phyloP scores from a whole-genome alignment of 2,113 vertebrate species.

The Amblyopsis rosae region DNA sequence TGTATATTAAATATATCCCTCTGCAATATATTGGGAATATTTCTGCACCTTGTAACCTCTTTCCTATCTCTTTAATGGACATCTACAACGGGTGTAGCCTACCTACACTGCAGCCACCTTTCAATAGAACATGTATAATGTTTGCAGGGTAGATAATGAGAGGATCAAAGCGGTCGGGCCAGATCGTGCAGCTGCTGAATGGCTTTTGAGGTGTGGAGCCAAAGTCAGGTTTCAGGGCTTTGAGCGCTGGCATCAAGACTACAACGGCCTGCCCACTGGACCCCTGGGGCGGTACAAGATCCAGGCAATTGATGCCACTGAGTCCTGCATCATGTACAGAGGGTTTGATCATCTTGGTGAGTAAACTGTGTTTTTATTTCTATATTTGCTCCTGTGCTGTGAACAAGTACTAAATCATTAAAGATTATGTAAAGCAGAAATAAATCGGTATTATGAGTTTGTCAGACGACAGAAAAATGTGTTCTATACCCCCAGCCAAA shows the following conservation, averaged over 20 bases:
- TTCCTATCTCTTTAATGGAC: too few relatives aligned
- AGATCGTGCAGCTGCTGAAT: conserved; percentile 90
- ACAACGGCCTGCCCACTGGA: conserved; percentile 88
- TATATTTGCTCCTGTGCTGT: background rate
- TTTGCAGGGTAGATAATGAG: conserved; percentile 88
- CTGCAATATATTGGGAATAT: too few relatives aligned
- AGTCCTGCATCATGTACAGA: conserved; percentile 93
- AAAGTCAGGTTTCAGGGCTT: conserved; percentile 85
- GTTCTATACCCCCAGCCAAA: too few relatives aligned
- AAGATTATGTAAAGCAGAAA: too few relatives aligned
- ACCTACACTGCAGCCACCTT: background rate
- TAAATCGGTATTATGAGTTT: too few relatives aligned
- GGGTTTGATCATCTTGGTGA: conserved; percentile 94
- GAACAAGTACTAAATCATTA: too few relatives aligned
- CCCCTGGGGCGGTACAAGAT: conserved; percentile 86
- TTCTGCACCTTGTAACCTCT: too few relatives aligned
- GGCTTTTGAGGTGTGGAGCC: conserved; percentile 93
- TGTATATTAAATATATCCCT: too few relatives aligned
- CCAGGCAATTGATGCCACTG: conserved; percentile 88
- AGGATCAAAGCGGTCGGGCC: conserved; percentile 87
- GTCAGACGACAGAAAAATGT: too few relatives aligned
- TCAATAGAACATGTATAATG: background rate
- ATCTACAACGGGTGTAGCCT: too few relatives aligned
- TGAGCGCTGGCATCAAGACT: conserved; percentile 90
- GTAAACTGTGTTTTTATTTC: background rate